phyloP scores from a whole-genome alignment of 2,888 invertebrate species.

The Tolmerus cingulatus region DNA sequence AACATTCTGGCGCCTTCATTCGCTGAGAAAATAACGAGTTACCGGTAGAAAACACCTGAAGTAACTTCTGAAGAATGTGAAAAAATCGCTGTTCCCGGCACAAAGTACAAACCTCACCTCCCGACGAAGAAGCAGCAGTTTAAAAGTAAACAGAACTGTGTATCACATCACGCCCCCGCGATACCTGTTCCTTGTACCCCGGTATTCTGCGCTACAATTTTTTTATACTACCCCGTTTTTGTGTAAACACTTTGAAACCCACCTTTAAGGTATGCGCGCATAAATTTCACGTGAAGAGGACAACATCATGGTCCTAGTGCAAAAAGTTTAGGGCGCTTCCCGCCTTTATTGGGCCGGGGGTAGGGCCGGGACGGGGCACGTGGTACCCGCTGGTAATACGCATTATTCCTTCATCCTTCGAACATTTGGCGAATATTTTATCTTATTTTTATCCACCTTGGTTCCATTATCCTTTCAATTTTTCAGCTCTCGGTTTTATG shows the following conservation, averaged over 20 bases:
- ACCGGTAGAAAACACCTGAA: background rate
- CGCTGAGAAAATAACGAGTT: background rate
- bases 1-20: background rate
- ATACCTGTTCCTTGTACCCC: background rate
- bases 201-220: background rate
- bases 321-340: background rate
- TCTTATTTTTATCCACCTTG: conserved; percentile 30
- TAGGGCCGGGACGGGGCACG: background rate
- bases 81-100: background rate
- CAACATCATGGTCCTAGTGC: background rate
- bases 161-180: background rate
- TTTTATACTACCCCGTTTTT: background rate
- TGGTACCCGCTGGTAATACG: conserved; percentile 13
- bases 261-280: background rate
- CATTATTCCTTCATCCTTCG: conserved; percentile 7
- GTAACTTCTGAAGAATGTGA: background rate
- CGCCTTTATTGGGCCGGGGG: background rate
- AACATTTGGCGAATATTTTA: conserved; percentile 28
- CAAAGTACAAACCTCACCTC: background rate
- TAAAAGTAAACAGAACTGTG: background rate
- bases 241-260: background rate
- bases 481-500: conserved; percentile 19
- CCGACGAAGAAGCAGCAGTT: background rate
- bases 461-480: conserved; percentile 34
- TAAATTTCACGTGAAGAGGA: conserved; percentile 8